phyloP scores from a whole-genome alignment of 2,888 invertebrate genomes.

The Cryptosula pallasiana region DNA sequence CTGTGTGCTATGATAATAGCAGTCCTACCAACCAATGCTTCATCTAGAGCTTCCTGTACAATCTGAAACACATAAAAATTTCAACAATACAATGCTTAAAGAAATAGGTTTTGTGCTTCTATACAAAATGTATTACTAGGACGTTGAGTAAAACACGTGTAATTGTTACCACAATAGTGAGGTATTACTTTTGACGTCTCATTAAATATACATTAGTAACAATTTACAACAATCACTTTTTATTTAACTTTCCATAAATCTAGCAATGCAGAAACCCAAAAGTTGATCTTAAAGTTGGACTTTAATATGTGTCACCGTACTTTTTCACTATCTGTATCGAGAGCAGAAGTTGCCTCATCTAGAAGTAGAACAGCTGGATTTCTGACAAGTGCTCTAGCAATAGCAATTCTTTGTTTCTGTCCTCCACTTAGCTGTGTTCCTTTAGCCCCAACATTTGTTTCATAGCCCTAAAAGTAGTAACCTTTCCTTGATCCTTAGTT shows the following conservation, averaged over 20 bases:
- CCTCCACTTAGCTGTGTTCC: conserved; percentile 55
- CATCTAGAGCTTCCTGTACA: conserved; percentile 53
- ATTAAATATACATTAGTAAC: too few species aligned
- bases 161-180: too few species aligned
- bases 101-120: not conserved
- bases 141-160: too few species aligned
- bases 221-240: too few species aligned
- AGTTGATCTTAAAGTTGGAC: too few species aligned
- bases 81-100: too few species aligned
- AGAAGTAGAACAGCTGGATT: conserved; percentile 59
- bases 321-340: conserved; percentile 52
- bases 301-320: conserved; percentile 28
- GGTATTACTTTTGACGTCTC: too few species aligned
- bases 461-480: conserved; percentile 41
- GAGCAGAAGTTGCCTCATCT: conserved; percentile 55
- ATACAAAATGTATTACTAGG: not conserved
- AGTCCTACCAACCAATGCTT: conserved; percentile 52
- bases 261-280: too few species aligned
- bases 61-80: conserved; percentile 20
- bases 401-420: conserved; percentile 59
- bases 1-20: conserved; percentile 56
- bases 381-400: conserved; percentile 70
- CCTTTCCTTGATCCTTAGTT: too few species aligned
- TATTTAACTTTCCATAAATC: too few species aligned
- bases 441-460: conserved; percentile 47